These are phyloP conservation scores for Anthrax anthrax DNA, from an alignment of 2,888 invertebrate genomes.

Conservation along the genomic window DNA sequence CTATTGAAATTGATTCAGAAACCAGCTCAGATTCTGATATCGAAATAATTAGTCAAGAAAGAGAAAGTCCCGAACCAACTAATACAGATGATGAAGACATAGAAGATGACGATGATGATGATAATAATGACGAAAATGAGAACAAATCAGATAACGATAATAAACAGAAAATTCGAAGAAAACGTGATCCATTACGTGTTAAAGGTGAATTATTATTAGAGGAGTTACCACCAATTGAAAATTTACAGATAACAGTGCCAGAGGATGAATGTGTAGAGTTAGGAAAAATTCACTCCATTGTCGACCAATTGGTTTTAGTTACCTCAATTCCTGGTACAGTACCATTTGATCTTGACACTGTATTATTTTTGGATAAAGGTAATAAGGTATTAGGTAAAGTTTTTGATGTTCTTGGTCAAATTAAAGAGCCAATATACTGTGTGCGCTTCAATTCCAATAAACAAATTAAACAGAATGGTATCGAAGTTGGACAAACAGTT, in stretches of 20 bases:
- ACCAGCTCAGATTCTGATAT: slow-evolving; percentile 7
- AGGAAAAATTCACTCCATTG: slow-evolving; percentile 55
- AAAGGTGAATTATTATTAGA: slow-evolving; percentile 37
- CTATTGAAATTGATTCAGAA: slow-evolving; percentile 1
- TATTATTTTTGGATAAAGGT: slow-evolving; percentile 72
- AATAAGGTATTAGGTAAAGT: slow-evolving; percentile 61
- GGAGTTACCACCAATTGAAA: slow-evolving; percentile 68
- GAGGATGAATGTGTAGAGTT: slow-evolving; percentile 58
- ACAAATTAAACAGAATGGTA: slow-evolving; percentile 55
- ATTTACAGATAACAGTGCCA: slow-evolving; percentile 63
- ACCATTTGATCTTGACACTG: slow-evolving; percentile 71
- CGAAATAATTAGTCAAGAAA: slow-evolving; percentile 5
- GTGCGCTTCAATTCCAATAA: slow-evolving; percentile 74
- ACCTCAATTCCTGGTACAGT: slow-evolving; percentile 55
- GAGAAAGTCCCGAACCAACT: neutral
- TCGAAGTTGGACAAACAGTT: slow-evolving; percentile 54
- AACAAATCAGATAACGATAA: slow-evolving; percentile 17
- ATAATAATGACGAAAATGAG: slow-evolving; percentile 20
- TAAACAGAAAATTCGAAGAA: slow-evolving; percentile 7
- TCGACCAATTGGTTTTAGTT: slow-evolving; percentile 65
- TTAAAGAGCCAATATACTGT: slow-evolving; percentile 72
- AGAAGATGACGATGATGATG: slow-evolving; percentile 18
- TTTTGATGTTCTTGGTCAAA: slow-evolving; percentile 85
- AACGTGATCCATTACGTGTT: slow-evolving; percentile 21
- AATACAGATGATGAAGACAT: slow-evolving; percentile 20